phyloP scores from a whole-genome alignment of 2,888 invertebrate genomes.

The Apamea sordens region DNA sequence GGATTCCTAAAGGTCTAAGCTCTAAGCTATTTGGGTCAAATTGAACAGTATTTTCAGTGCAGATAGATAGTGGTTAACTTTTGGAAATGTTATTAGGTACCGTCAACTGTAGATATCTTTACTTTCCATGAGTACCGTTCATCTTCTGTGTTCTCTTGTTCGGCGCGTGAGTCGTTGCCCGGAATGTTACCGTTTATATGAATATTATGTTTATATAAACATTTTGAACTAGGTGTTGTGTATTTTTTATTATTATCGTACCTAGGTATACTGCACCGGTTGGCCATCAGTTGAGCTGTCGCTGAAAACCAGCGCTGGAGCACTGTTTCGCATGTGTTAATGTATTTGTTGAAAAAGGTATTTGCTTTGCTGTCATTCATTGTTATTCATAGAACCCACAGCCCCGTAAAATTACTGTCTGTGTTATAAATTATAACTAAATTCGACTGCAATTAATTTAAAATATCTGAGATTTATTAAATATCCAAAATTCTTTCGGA shows the following conservation, averaged over 20 bases:
- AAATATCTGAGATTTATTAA: neutral
- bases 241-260: neutral
- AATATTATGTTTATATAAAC: no score
- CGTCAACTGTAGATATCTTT: no score
- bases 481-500: neutral
- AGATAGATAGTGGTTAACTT: neutral
- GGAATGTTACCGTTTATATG: neutral
- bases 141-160: neutral
- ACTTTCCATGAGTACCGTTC: no score
- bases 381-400: neutral
- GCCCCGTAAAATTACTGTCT: neutral
- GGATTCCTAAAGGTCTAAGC: neutral
- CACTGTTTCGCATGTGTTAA: no score
- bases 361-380: neutral
- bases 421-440: neutral
- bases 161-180: neutral
- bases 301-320: no score
- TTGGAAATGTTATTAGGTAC: neutral
- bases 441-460: neutral
- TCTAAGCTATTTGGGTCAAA: constrained; percentile 9
- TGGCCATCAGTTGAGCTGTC: no score
- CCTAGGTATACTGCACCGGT: neutral
- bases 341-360: neutral
- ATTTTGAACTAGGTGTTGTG: neutral
- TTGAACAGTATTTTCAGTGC: neutral